Evolutionary conservation across 2,888 invertebrate species (phyloP), one percentile per base, ranked within the genome.

Genomic region (Tortricodes alternella): DNA sequence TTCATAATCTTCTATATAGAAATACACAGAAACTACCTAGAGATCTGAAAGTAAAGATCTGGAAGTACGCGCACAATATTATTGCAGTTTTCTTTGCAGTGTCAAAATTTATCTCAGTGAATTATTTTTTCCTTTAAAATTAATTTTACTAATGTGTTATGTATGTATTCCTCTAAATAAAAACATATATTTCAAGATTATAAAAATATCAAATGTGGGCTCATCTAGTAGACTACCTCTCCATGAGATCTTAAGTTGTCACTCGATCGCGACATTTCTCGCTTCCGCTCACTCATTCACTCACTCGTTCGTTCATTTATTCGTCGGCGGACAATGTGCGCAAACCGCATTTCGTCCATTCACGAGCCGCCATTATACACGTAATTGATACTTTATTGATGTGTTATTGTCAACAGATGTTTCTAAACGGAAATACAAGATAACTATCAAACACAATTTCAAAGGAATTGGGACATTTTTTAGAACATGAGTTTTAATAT

Each of bases 401-500:
- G 43, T 35, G 34, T 19, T 49, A 35, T 55, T 49, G 48, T 49
- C 55, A 49, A 19, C 41, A 32, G 32, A 35, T 29, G n/a, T 41
- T 15, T 43, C 34, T 41, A 41, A 48, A 41, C 55, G 55, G 55
- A 55, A 49, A 55, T 41, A 43, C 4, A 34, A 34, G 34, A 52
- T 27, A 7, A 27, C 38, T 34, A 41, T 55, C 55, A 37, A 43
- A 55, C 19, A 41, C 41, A 27, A 11, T 44, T 39, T 44, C 27
- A 41, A 49, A 48, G 6, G 41, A 55, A 55, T 11, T 35, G 48
- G 55, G 41, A 11, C 48, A 43, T 43, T 55, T 49, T 55, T 55
- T 41, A 11, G 6, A 15, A 24, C 3, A 15, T 18, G 19, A 19
- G 27, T 53, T n/a, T 34, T 23, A 38, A 41, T 41, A 41, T 21